Base-by-base conservation (phyloP, 2,888 invertebrate species). In the Steinernema hermaphroditum region DNA sequence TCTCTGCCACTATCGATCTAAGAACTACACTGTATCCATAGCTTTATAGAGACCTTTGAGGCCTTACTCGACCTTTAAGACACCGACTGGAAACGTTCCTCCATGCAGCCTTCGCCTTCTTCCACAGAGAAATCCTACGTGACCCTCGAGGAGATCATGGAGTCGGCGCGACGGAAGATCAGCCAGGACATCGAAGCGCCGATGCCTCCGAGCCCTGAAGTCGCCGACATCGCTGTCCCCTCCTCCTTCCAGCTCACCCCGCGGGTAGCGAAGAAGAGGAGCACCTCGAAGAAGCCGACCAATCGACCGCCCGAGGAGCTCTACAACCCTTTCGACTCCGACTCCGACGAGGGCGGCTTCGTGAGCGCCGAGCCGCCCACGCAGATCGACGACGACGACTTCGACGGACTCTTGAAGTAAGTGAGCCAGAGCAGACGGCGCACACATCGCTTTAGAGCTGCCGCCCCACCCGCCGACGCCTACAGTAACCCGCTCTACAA, bases 141-240 rank as follows among this genome's bases (percentile, higher is more conserved):
- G 22, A 77, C 78, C 0, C 72, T 77, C 41, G 77, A 77, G 2
- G 78, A 77, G 46, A 78, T 77, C 27, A 78, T 77, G 43, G 77
- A 68, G 41, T 34, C 29, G 6, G 77, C 77, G 29, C 62, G 71
- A 27, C 72, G 77, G 46, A 77, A 77, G 50, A 78, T 75, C 24
- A 77, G 72, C 57, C 75, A 72, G 71, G 62, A 62, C 16, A 32
- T 62, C 62, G 62, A 62, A 32, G 62, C 62, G 62, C 62, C 62
- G 62, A 62, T 62, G 62, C 62, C 62, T 9, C 62, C 62, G 62
- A 32, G 16, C 14, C 62, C 62, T 14, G 62, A 62, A 62, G 62
- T 62, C 16, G 62, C 62, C 32, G 62, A 62, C 6, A 6, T 62
- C 32, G 16, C 12, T 12, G 62, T 62, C 16, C 62, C 62, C 2